A percentile compares a stretch with the other conserved stretches of the same genome.
Evolutionary conservation across 2,888 invertebrate genomes (phyloP).

Genomic region (Leptinotarsa juncta): DNA sequence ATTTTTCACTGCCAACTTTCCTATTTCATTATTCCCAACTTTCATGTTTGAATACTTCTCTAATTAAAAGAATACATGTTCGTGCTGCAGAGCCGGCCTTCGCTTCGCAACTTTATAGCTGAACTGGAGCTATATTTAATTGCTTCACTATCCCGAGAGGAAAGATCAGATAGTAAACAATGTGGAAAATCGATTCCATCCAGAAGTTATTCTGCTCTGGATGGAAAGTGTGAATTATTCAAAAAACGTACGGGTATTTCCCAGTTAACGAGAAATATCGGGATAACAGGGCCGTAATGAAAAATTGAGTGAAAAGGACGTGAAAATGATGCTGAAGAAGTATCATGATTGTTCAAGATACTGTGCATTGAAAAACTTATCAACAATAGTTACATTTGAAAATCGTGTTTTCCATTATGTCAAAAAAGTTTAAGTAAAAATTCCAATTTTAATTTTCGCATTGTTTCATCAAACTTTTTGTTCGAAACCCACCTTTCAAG

Average conservation of each 20-base stretch:
- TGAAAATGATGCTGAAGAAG: too few species aligned
- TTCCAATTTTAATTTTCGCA: too few species aligned
- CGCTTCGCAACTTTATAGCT: constrained; percentile 24
- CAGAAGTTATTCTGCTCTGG: constrained; percentile 26
- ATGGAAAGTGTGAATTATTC: constrained; percentile 13
- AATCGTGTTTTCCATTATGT: too few species aligned
- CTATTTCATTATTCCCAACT: neutral
- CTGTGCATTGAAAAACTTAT: too few species aligned
- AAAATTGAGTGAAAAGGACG: neutral
- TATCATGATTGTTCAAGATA: too few species aligned
- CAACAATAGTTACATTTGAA: too few species aligned
- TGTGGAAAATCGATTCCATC: constrained; percentile 34
- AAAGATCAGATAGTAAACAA: constrained; percentile 43
- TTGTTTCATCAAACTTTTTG: too few species aligned
- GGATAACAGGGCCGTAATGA: neutral
- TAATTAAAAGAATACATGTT: constrained; percentile 18
- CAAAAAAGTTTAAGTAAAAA: too few species aligned
- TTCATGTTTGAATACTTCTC: constrained; percentile 11
- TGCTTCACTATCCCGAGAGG: constrained; percentile 38
- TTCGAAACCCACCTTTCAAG: too few species aligned
- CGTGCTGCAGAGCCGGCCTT: constrained; percentile 1
- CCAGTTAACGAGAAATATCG: neutral
- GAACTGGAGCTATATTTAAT: constrained; percentile 38
- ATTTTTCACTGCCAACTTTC: neutral
- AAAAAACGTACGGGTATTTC: constrained; percentile 9